Evolutionary conservation across 2,797 vertebrate species (phyloP), one percentile per base, ranked within the genome.

Genomic region (Merluccius polli): DNA sequence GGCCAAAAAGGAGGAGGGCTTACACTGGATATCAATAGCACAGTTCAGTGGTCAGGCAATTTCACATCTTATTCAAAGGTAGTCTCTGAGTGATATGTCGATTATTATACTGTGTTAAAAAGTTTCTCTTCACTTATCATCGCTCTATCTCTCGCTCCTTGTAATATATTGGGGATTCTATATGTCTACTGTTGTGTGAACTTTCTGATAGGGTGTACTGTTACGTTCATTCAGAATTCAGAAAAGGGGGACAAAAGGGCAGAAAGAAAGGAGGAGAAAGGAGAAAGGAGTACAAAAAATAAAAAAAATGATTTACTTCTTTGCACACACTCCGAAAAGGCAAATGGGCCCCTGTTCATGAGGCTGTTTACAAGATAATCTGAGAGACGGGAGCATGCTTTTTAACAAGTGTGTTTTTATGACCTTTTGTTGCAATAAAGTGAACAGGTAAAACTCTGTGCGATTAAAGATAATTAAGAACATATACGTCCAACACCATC

Each of bases 381-480:
- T 87, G 86, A 90, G 90, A 92, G 87, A 90, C 79, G 73, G 85
- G 86, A 89, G 81, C 84, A 82, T 87, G 83, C 92, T 92, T 91
- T 92, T 89, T 91, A 90, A 94, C 90, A 90, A 89, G 91, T 81
- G 82, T 91, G 87, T 91, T 95, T 94, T 94, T 94, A 94, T 87
- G 89, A 92, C 91, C 90, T 91, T 63, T 85, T 90, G 87, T 91
- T 92, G 91, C 90, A 93, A 92, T 94, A 93, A 94, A 94, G 91
- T 81, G 88, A 93, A 92, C 89, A 93, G 92, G 92, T 94, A 93
- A 94, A 94, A 94, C 92, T 92, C 79, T 67, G 84, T 91, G 93
- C 91, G 92, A 94, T 94, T 94, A 94, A 92, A 93, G 89, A 87
- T 94, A 95, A 95, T 94, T 91, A 93, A 95, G 89, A 93, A 91